Conservation (phyloP, 1,140 invertebrate genomes). For the Drosophila kurseongensis region DNA sequence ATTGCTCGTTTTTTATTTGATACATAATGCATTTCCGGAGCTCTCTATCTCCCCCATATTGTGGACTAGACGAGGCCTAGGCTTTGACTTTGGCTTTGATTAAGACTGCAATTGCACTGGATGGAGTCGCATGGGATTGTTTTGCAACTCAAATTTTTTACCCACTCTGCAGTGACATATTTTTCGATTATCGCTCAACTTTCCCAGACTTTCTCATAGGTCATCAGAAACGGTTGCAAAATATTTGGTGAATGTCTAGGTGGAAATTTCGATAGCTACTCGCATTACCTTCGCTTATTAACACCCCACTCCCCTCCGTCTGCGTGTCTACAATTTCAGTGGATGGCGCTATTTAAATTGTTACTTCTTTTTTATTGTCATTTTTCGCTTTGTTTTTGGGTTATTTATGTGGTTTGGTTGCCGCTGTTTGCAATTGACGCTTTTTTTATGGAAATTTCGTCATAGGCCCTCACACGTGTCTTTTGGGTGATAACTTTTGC, state of each 20-base stretch:
- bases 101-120: constrained; percentile 21
- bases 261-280: constrained; percentile 41
- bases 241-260: constrained; percentile 48
- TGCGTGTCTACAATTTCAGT: constrained; percentile 38
- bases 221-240: constrained; percentile 43
- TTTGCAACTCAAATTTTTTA: constrained; percentile 28
- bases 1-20: constrained; percentile 14
- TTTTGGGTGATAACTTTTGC: constrained; percentile 21
- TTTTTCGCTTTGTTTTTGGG: constrained; percentile 7
- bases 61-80: constrained; percentile 50
- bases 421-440: constrained; percentile 12
- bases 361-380: constrained; percentile 17
- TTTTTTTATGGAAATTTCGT: constrained; percentile 35
- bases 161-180: constrained; percentile 32
- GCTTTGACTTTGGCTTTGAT: constrained; percentile 63
- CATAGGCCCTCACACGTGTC: constrained; percentile 35
- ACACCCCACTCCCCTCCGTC: constrained; percentile 4
- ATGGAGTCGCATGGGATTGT: constrained; percentile 11
- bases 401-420: constrained; percentile 24
- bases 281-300: constrained; percentile 33
- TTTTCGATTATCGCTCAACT: constrained; percentile 34
- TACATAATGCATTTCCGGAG: constrained; percentile 43
- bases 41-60: constrained; percentile 19
- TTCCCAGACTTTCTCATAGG: constrained; percentile 48
- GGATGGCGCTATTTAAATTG: constrained; percentile 43